Conservation (phyloP, 2,888 invertebrate species). For the Archips crataeganus region DNA sequence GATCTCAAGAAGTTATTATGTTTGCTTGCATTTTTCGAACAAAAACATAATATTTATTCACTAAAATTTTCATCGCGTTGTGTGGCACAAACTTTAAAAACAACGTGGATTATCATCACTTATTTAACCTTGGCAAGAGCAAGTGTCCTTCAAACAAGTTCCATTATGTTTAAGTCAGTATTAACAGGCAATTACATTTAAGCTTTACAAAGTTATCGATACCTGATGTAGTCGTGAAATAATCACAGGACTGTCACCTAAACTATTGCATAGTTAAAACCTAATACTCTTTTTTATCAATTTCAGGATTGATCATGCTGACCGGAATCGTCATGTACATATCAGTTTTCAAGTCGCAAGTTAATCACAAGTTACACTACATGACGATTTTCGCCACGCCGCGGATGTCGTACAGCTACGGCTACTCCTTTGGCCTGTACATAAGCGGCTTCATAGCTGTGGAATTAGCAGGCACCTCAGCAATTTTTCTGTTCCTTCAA, state of each 20-base stretch:
- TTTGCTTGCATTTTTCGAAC: not conserved
- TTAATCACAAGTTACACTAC: constrained; percentile 94
- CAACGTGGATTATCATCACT: not conserved
- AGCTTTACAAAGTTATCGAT: no score
- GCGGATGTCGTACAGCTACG: constrained; percentile 94
- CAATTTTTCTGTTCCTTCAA: constrained; percentile 94
- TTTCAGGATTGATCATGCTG: constrained; percentile 94
- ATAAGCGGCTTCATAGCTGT: constrained; percentile 94
- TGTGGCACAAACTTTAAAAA: not conserved
- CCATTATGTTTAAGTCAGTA: no score
- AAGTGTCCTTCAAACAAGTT: no score
- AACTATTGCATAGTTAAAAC: no score
- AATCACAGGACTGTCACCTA: no score
- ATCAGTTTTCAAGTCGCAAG: constrained; percentile 96
- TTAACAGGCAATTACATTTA: no score
- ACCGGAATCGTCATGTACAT: constrained; percentile 97
- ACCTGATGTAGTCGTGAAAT: no score
- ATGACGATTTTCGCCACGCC: constrained; percentile 92
- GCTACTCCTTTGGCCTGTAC: constrained; percentile 94
- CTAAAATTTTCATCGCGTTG: not conserved
- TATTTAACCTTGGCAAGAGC: no score
- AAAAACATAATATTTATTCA: no score
- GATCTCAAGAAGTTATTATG: not conserved
- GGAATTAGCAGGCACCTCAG: constrained; percentile 94
- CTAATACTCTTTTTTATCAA: constrained; percentile 15